Evolutionary conservation across 1,140 invertebrate species (phyloP).

Genomic region (Pinna nobilis): DNA sequence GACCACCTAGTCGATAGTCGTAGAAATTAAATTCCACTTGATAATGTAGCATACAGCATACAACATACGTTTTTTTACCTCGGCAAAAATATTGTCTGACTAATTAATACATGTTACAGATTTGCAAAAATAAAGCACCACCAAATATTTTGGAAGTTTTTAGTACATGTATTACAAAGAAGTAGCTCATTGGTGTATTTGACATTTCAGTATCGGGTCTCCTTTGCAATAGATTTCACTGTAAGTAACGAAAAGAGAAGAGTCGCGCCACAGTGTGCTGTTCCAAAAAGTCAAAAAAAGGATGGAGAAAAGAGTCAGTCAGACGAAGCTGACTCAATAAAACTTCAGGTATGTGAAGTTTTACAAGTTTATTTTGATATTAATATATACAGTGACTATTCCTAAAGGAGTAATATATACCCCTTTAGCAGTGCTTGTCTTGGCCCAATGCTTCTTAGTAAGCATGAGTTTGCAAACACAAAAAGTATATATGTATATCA

Average conservation of each 20-base stretch:
- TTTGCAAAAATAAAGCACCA: too few relatives aligned
- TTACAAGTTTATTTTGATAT: not conserved
- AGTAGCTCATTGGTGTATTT: too few relatives aligned
- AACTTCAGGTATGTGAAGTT: not conserved
- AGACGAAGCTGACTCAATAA: conserved; percentile 10
- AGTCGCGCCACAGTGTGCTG: conserved; percentile 18
- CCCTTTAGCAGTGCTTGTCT: not conserved
- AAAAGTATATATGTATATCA: not conserved
- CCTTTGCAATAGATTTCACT: conserved; percentile 24
- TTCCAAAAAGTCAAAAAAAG: not conserved
- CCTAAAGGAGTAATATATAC: not conserved
- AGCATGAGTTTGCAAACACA: too few relatives aligned
- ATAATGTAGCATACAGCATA: too few relatives aligned
- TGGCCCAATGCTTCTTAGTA: not conserved
- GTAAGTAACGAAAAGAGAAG: conserved; percentile 9
- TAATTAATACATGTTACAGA: too few relatives aligned
- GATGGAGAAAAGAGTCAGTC: conserved; percentile 2
- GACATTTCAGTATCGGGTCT: conserved; percentile 11
- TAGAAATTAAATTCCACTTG: too few relatives aligned
- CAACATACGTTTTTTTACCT: too few relatives aligned
- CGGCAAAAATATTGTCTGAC: too few relatives aligned
- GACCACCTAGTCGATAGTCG: too few relatives aligned
- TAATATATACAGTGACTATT: not conserved
- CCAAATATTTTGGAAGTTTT: too few relatives aligned
- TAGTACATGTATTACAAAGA: too few relatives aligned